Conservation (phyloP, 2,888 invertebrate genomes). For the Nezara viridula region DNA sequence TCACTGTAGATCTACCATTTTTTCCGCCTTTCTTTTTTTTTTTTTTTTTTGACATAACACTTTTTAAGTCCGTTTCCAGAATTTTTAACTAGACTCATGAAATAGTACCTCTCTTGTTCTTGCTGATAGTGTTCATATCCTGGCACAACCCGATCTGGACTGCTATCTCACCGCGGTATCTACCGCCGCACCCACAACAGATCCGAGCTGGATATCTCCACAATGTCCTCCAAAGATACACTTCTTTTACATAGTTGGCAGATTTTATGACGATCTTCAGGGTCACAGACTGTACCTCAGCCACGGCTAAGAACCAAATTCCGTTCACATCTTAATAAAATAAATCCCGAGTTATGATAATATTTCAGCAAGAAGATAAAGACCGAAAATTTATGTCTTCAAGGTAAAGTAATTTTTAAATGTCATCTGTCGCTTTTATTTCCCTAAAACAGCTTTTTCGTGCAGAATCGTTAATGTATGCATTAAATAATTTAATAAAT, state of each 20-base stretch:
- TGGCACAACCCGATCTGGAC: background rate
- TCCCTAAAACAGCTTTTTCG: background rate
- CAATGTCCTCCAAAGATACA: background rate
- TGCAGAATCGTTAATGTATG: background rate
- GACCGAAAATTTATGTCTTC: background rate
- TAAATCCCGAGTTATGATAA: background rate
- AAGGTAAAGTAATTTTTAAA: background rate
- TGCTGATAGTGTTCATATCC: background rate
- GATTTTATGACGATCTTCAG: conserved; percentile 13
- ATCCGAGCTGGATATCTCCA: background rate
- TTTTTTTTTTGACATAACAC: background rate
- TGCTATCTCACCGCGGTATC: background rate
- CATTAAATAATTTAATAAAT: background rate
- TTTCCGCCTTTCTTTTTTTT: background rate
- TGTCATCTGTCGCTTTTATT: background rate
- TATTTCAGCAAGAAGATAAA: background rate
- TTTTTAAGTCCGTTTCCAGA: background rate
- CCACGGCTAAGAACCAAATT: background rate
- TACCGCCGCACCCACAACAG: conserved; percentile 26
- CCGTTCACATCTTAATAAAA: background rate
- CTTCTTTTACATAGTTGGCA: background rate
- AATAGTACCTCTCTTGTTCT: background rate
- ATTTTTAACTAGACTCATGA: background rate
- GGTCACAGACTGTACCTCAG: background rate
- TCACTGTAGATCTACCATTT: background rate